A percentile compares a stretch with the other conserved stretches of the same genome.
phyloP scores from a whole-genome alignment of 35 echinoderm and acorn worm genomes.

The Apostichopus japonicus region DNA sequence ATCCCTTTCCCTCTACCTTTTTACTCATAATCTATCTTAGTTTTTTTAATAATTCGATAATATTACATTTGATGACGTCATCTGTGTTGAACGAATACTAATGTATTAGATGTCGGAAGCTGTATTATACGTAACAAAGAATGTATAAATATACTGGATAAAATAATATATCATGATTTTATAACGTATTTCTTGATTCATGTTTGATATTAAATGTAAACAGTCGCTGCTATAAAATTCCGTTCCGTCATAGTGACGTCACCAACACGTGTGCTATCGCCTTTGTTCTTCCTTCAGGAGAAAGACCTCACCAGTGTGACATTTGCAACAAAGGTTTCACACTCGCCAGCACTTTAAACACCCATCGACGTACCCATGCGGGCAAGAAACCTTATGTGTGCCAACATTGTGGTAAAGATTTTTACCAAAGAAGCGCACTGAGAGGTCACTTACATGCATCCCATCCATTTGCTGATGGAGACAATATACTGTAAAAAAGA shows the following conservation, averaged over 20 bases:
- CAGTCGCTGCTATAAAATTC: no score
- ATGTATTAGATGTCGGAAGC: no score
- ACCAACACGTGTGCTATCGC: neutral
- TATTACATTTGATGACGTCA: neutral
- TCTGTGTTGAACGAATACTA: no score
- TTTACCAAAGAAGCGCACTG: slow-evolving; percentile 85
- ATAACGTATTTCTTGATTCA: neutral
- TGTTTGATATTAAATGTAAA: no score
- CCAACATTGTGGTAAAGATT: slow-evolving; percentile 83
- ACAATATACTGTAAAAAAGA: slow-evolving; percentile 59
- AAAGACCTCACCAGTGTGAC: slow-evolving; percentile 89
- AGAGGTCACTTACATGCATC: slow-evolving; percentile 79
- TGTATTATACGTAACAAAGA: no score
- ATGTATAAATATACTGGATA: no score
- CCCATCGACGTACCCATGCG: slow-evolving; percentile 87
- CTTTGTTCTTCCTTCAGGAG: slow-evolving; percentile 64
- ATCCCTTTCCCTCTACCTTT: no score
- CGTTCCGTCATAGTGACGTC: neutral
- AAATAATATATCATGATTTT: no score
- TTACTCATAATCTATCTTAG: no score
- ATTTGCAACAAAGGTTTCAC: slow-evolving; percentile 96
- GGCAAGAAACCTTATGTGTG: slow-evolving; percentile 87
- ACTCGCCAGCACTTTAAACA: slow-evolving; percentile 95
- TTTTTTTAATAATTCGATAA: neutral
- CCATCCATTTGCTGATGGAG: slow-evolving; percentile 78